These are phyloP conservation scores for Monomorium pharaonis DNA, from an alignment of 1,140 invertebrate genomes.

Conservation along the genomic window DNA sequence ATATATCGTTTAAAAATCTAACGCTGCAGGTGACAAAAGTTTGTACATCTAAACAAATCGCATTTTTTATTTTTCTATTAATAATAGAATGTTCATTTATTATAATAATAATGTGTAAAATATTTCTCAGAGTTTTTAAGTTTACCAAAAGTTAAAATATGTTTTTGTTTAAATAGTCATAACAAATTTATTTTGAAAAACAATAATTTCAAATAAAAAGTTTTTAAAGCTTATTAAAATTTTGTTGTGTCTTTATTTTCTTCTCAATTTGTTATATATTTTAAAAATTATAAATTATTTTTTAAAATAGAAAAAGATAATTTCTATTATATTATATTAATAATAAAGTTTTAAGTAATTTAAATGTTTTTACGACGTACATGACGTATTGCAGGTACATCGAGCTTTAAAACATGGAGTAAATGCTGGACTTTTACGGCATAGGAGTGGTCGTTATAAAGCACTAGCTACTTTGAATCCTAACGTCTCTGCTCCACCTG, in stretches of 20 bases:
- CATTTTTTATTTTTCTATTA: background rate
- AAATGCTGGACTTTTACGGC: slow-evolving; percentile 77
- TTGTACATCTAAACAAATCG: background rate
- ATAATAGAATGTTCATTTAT: background rate
- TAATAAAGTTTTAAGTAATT: background rate
- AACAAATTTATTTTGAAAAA: background rate
- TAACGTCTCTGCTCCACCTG: background rate
- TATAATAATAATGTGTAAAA: too few species aligned
- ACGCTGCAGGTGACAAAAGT: slow-evolving; percentile 73
- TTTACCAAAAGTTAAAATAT: background rate
- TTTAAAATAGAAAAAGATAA: background rate
- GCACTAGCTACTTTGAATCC: slow-evolving; percentile 63
- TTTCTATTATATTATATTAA: background rate
- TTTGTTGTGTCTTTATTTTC: background rate
- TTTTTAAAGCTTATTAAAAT: background rate
- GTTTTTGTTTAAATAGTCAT: background rate
- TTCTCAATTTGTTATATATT: background rate
- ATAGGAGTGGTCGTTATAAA: slow-evolving; percentile 79
- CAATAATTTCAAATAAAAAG: background rate
- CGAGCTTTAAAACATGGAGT: slow-evolving; percentile 80
- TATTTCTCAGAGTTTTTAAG: background rate
- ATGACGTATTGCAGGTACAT: slow-evolving; percentile 71
- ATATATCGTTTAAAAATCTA: slow-evolving; percentile 65
- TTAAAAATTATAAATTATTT: background rate
- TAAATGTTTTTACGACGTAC: background rate